A percentile compares a stretch with the other conserved stretches of the same genome.
Conservation (phyloP, 2,888 invertebrate genomes). For the Sminthurides aquaticus region DNA sequence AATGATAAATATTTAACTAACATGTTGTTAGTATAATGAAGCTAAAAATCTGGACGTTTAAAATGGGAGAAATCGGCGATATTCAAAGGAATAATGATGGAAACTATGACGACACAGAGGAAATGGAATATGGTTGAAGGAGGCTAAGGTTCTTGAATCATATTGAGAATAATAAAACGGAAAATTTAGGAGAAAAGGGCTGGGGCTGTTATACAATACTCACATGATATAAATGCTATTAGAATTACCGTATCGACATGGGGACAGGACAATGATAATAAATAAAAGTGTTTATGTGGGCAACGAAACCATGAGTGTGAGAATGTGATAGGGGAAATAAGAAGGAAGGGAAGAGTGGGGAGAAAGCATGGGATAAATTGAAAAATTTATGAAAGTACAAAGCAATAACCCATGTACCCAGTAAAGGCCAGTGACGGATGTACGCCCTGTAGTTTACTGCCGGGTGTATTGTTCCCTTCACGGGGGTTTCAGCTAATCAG, state of each 20-base stretch:
- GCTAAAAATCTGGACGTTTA: no score
- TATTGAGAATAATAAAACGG: no score
- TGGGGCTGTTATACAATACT: not conserved
- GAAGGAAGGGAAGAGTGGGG: slow-evolving; percentile 6
- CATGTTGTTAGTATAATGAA: no score
- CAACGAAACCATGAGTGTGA: not conserved
- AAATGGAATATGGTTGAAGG: no score
- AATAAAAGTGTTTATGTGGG: slow-evolving; percentile 13
- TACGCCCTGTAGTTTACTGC: not conserved
- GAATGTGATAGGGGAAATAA: slow-evolving; percentile 6
- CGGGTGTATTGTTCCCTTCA: not conserved
- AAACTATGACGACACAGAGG: no score
- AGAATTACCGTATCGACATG: not conserved
- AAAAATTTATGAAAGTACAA: not conserved
- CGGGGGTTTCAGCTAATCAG: not conserved
- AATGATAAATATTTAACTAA: no score
- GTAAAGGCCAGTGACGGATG: no score
- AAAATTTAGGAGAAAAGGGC: not conserved
- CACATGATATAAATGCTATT: not conserved
- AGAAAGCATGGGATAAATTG: not conserved
- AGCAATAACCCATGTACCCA: not conserved
- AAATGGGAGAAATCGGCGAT: no score
- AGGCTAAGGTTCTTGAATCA: no score
- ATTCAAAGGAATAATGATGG: no score
- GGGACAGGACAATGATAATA: slow-evolving; percentile 19